Base-by-base conservation (phyloP, 1,140 invertebrate species). In the Oscheius sp. region DNA sequence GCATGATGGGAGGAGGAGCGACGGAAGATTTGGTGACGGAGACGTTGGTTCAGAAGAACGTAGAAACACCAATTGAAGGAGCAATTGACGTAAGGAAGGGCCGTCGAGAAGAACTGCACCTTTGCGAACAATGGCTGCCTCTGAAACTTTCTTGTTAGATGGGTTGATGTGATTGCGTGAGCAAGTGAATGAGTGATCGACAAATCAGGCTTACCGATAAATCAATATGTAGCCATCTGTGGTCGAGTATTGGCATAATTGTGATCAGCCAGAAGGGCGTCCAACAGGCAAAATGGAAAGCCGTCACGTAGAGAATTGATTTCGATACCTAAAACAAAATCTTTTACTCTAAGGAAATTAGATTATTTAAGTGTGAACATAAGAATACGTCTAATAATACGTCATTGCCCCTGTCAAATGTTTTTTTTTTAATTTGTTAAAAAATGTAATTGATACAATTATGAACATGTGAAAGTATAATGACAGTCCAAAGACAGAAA, bases 261-360 rank as follows among this genome's bases (percentile, higher is more conserved):
- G 45, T 31, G 13, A 68, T 31, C 23, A 20, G 10, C 66, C 66
- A 68, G 32, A 68, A 68, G n/a, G 66, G 66, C 3, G 46, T 68
- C 82, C 66, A 68, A 26, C 66, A 68, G 7, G 66, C 52, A 35
- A 68, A 68, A 31, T 68, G 66, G 26, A 68, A 68, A 3, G 52
- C 46, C 29, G 66, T 68, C 26, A 68, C 66, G 38, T 42, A 58
- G 28, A 68, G 20, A 35, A 68, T 68, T 20, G 46, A 58, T 28
- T 58, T 59, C 7, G 66, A 58, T 23, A 68, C 66, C 66, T 68
- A 49, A 32, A 67, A 67, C n/a, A n/a, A n/a, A n/a, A n/a, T n/a
- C n/a, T n/a, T n/a, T n/a, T n/a, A n/a, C n/a, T n/a, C n/a, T n/a
- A n/a, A n/a, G n/a, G n/a, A n/a, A n/a, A n/a, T n/a, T n/a, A n/a